phyloP scores from a whole-genome alignment of 2,888 invertebrate species.

The Platypus cylindrus region DNA sequence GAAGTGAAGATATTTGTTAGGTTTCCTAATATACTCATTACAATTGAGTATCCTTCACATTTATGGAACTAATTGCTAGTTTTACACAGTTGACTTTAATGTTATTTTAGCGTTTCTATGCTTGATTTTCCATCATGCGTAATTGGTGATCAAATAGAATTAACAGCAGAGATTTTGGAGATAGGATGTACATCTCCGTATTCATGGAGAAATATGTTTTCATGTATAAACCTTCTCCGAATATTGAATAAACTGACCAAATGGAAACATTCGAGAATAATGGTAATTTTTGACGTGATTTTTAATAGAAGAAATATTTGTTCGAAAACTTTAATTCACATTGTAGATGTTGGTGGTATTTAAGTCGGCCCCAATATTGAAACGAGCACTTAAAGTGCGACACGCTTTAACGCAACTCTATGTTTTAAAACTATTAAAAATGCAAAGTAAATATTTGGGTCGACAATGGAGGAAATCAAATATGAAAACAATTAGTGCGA shows the following conservation, averaged over 20 bases:
- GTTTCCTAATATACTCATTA: too few species aligned
- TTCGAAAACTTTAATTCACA: conserved; percentile 2
- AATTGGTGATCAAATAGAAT: conserved; percentile 86
- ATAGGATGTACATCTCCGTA: conserved; percentile 74
- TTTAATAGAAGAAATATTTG: not conserved
- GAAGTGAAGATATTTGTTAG: conserved; percentile 1
- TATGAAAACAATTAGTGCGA: conserved; percentile 99
- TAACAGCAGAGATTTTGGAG: conserved; percentile 82
- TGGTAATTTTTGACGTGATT: conserved; percentile 42
- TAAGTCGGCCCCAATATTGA: conserved; percentile 97
- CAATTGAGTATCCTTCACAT: too few species aligned
- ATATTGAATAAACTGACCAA: conserved; percentile 97
- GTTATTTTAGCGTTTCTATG: conserved; percentile 59
- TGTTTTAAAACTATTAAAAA: conserved; percentile 92
- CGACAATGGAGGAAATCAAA: conserved; percentile 98
- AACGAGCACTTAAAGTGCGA: conserved; percentile 87
- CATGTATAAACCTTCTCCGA: conserved; percentile 90
- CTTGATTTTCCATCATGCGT: conserved; percentile 94
- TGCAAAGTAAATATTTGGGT: conserved; percentile 98
- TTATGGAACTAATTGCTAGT: conserved; percentile 2
- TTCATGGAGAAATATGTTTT: conserved; percentile 97
- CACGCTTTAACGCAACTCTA: conserved; percentile 97
- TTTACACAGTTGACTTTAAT: conserved; percentile 13
- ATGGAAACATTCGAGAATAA: conserved; percentile 98
- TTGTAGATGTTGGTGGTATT: conserved; percentile 90